Conservation (phyloP, 2,113 vertebrate genomes). For the Recurvirostra avosetta region DNA sequence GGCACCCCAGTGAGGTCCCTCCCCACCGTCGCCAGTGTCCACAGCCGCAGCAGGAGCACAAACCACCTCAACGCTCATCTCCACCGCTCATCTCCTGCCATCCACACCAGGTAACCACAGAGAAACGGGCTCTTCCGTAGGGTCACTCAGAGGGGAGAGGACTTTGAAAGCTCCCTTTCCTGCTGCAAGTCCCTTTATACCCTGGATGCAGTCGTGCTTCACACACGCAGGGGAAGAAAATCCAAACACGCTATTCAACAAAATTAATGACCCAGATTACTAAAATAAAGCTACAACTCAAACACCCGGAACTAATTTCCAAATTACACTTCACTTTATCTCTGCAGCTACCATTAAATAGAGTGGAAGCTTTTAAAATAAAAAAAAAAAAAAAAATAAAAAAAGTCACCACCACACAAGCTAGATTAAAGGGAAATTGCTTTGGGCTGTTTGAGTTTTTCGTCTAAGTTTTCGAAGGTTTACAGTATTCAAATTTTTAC, state of each 20-base stretch:
- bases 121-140: not conserved
- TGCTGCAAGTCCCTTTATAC: not conserved
- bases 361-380: not conserved
- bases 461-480: not conserved
- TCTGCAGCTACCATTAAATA: not conserved
- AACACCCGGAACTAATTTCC: slow-evolving; percentile 37
- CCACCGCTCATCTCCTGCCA: fast-evolving
- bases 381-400: not conserved
- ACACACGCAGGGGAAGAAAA: not conserved
- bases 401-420: not conserved
- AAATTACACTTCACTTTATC: slow-evolving; percentile 14
- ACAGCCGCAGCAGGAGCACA: not conserved
- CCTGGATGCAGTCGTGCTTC: not conserved
- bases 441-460: slow-evolving; percentile 7
- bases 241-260: not conserved
- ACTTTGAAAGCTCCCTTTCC: not conserved
- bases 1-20: fast-evolving
- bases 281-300: slow-evolving; percentile 49
- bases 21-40: fast-evolving
- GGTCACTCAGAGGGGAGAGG: not conserved
- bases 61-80: not conserved
- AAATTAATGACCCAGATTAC: slow-evolving; percentile 51
- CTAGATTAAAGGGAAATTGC: not conserved
- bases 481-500: not conserved
- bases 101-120: not conserved